Percentiles rank a stretch among this genome's conserved stretches.
These are phyloP conservation scores for Odontocerum albicorne DNA, from an alignment of 2,888 invertebrate genomes.

Conservation along the genomic window DNA sequence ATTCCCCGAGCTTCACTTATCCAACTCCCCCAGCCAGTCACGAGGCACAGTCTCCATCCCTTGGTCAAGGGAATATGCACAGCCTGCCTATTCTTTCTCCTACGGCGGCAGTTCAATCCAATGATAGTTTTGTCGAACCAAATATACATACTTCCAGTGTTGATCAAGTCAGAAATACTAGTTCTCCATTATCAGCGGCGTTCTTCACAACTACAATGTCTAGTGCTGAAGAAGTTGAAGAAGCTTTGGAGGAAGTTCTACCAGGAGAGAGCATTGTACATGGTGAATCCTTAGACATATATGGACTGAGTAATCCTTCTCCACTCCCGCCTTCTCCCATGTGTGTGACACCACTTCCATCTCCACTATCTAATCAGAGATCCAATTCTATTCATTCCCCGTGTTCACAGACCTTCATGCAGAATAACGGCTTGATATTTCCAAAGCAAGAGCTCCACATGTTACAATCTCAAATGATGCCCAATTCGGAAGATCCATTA, in stretches of 20 bases:
- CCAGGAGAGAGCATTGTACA: slow-evolving; percentile 72
- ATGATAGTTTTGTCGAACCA: slow-evolving; percentile 31
- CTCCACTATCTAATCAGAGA: slow-evolving; percentile 46
- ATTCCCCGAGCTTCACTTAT: slow-evolving; percentile 76
- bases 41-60: slow-evolving; percentile 62
- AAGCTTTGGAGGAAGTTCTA: slow-evolving; percentile 80
- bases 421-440: slow-evolving; percentile 47
- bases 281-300: slow-evolving; percentile 53
- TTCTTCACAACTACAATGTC: slow-evolving; percentile 85
- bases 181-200: slow-evolving; percentile 80
- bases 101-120: slow-evolving; percentile 36
- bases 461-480: slow-evolving; percentile 81
- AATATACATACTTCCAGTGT: slow-evolving; percentile 45
- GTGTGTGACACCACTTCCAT: slow-evolving; percentile 59
- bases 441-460: slow-evolving; percentile 50
- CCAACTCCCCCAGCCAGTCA: slow-evolving; percentile 89
- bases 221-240: slow-evolving; percentile 84
- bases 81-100: slow-evolving; percentile 46
- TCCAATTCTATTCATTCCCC: slow-evolving; percentile 43
- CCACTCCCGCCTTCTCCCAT: slow-evolving; percentile 64
- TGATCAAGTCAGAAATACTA: slow-evolving; percentile 70
- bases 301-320: slow-evolving; percentile 59
- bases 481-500: slow-evolving; percentile 84
- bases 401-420: slow-evolving; percentile 46
- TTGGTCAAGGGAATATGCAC: slow-evolving; percentile 53